These are phyloP conservation scores for Pipistrellus kuhlii DNA, from an alignment of 2,797 vertebrate species.

Conservation along the genomic window DNA sequence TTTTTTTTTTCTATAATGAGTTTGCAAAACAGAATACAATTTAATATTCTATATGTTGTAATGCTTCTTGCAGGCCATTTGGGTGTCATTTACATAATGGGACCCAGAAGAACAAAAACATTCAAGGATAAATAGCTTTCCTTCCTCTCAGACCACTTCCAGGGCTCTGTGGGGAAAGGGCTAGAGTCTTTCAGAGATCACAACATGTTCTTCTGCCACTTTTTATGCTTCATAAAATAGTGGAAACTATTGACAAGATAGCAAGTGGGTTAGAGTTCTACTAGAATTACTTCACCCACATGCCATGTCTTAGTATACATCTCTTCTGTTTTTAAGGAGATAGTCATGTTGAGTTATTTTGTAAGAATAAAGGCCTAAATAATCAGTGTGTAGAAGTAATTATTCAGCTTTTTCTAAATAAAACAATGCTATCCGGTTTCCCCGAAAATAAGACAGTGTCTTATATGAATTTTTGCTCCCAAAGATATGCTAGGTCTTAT, in stretches of 20 bases:
- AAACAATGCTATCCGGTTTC: neutral
- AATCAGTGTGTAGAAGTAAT: neutral
- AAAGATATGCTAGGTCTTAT: no score
- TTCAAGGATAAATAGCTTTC: neutral
- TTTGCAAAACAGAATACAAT: neutral
- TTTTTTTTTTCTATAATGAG: neutral
- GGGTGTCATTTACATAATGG: neutral
- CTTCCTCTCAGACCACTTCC: neutral
- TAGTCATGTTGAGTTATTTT: neutral
- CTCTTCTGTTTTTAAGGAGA: neutral
- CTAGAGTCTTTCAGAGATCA: neutral
- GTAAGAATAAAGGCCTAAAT: neutral
- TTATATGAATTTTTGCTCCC: no score
- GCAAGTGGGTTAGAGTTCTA: neutral
- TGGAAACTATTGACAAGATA: neutral
- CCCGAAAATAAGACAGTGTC: no score
- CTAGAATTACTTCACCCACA: neutral
- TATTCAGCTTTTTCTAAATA: neutral
- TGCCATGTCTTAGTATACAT: no score
- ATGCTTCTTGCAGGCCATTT: neutral
- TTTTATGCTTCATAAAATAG: neutral
- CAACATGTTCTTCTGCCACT: accelerated
- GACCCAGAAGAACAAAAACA: neutral
- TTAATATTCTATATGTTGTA: neutral
- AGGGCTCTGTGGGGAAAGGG: neutral